Base-by-base conservation (phyloP, 2,888 invertebrate species). In the Dicycla oo region DNA sequence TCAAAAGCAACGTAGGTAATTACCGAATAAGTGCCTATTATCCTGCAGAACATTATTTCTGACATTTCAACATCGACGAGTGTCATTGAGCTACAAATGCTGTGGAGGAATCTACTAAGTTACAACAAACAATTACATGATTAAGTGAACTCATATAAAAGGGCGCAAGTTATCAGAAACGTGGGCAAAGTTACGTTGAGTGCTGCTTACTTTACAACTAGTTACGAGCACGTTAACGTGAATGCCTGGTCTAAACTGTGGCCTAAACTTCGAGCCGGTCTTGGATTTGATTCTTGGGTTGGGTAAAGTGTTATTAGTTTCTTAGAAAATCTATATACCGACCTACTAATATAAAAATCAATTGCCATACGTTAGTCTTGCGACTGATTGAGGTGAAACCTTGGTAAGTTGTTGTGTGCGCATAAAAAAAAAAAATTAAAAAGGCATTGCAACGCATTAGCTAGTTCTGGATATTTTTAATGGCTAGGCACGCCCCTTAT, bases 111-210 rank as follows among this genome's bases (percentile, higher is more conserved):
- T 73, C 43, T 51, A 73, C 54, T 38, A n/a, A 78, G 58, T 63
- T 30, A 69, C 62, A 38, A 51, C 40, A 75, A 81, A 75, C 63
- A 78, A 81, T 81, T 63, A 64, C 47, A 70, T 70, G 64, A 70
- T 81, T 57, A 69, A 81, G 63, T 75, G 65, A 63, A 67, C 56
- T 40, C 64, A 13, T 15, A 20, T 13, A 23, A 8, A 23, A 7
- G n/a, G 47, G 40, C 1, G 13, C 18, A 58, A 66, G 47, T 73
- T 34, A 30, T n/a, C 20, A 10, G n/a, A 45, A 30, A 65, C 13
- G 54, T 34, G 63, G 51, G n/a, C 26, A 5, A 69, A 71, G 57
- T 78, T 60, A n/a, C 23, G 49, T 60, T 38, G 26, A 62, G 43
- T 53, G 45, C 65, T 26, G 61, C 30, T 58, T 64, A 63, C 56